phyloP scores from a whole-genome alignment of 2,113 vertebrate genomes.

The Pardalotus punctatus region DNA sequence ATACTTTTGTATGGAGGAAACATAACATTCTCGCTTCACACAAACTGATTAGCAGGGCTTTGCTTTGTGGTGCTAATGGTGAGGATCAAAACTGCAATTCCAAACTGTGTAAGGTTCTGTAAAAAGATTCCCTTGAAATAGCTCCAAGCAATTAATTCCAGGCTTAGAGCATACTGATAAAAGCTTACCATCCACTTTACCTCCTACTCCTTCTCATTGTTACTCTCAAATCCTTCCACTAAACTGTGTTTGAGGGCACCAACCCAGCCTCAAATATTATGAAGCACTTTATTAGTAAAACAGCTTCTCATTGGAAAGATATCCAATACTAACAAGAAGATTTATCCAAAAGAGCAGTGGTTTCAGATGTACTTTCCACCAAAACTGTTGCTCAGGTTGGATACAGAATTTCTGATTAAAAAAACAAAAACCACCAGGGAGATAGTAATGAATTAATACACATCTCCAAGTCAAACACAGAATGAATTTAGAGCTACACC shows the following conservation, averaged over 20 bases:
- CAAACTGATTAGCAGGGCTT: accelerated
- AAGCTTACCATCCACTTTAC: not conserved
- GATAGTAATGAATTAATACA: not conserved
- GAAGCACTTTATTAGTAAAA: not conserved
- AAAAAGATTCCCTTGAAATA: not conserved
- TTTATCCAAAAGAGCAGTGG: not conserved
- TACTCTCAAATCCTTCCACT: not conserved
- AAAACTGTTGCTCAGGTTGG: not conserved
- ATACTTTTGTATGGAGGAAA: not conserved
- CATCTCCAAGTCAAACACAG: not conserved
- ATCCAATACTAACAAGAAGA: not conserved
- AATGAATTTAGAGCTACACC: not conserved
- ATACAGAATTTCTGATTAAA: not conserved
- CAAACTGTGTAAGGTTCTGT: not conserved
- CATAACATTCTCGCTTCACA: not conserved
- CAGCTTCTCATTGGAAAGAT: not conserved
- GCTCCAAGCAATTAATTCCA: not conserved
- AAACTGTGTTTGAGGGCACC: not conserved
- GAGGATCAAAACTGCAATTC: not conserved
- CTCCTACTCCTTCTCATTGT: not conserved
- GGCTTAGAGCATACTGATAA: not conserved
- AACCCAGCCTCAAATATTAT: not conserved
- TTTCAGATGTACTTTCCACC: not conserved
- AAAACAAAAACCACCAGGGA: not conserved
- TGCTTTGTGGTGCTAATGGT: not conserved